Conservation (phyloP, 2,113 vertebrate species). For the Capreolus pygargus region DNA sequence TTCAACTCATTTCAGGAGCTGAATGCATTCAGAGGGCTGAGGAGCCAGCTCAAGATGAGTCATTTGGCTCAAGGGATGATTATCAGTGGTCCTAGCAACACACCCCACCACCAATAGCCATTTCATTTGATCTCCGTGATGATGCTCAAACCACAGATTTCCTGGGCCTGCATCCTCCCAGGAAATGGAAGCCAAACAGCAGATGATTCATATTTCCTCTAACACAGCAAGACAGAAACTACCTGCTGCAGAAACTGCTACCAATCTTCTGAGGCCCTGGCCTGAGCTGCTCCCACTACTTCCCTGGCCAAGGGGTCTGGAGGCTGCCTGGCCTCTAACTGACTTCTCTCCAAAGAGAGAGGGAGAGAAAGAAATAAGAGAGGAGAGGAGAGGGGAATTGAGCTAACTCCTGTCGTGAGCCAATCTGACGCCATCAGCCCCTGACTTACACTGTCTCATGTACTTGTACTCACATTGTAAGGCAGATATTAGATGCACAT, state of each 20-base stretch:
- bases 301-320: not conserved
- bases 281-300: not conserved
- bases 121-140: slow-evolving; percentile 46
- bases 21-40: slow-evolving; percentile 25
- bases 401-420: not conserved
- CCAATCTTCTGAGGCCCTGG: not conserved
- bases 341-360: not conserved
- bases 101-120: slow-evolving; percentile 43
- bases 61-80: slow-evolving; percentile 52
- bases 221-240: slow-evolving; percentile 13
- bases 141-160: slow-evolving; percentile 69
- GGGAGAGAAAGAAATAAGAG: not conserved
- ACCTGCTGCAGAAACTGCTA: slow-evolving; percentile 20
- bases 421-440: not conserved
- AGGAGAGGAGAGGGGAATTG: not conserved
- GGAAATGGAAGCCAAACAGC: slow-evolving; percentile 62
- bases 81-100: slow-evolving; percentile 56
- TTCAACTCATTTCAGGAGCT: slow-evolving; percentile 48
- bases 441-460: not conserved
- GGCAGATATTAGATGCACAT: not conserved
- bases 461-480: not conserved
- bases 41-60: slow-evolving; percentile 64
- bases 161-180: slow-evolving; percentile 69
- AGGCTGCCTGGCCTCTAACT: not conserved
- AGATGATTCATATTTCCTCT: slow-evolving; percentile 73